Base-by-base conservation (phyloP, 1,140 invertebrate species). In the Vollenhovia emeryi region DNA sequence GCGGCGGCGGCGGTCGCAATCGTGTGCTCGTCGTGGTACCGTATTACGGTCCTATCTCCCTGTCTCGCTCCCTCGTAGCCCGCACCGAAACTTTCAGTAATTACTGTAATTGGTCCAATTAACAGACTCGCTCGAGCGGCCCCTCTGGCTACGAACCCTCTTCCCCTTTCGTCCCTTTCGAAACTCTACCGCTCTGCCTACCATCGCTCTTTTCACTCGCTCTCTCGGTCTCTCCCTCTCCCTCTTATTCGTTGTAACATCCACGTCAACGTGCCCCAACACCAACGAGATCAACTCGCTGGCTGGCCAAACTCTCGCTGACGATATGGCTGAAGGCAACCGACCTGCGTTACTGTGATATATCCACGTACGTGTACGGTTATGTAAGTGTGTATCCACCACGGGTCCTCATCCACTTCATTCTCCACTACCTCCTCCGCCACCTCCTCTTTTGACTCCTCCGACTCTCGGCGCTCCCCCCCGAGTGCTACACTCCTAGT, bases 61-160 rank as follows among this genome's bases (percentile, higher is more conserved):
- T 82, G 89, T 93, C 90, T 91, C 88, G 48, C 91, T 88, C 89
- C 69, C 68, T 80, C 90, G 33, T 73, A 91, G 92, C 92, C 90
- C 90, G 92, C 91, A 92, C 91, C 93, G 92, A 95, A 94, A 95
- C 93, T 94, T 94, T 94, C 93, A 93, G 94, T 94, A 95, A 95
- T 95, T 95, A 95, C 93, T 91, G 93, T 94, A 95, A 94, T 95
- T 94, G 94, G 94, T 95, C 93, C 94, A 95, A 95, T 95, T 94
- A 95, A 94, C 94, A 93, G 93, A 94, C 93, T 94, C 93, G 93
- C 93, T 94, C 90, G 92, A 93, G 92, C 91, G 89, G 89, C 88
- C 91, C 91, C 91, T 88, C 88, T 57, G 86, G 74, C 78, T 90
- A 78, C 52, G 59, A 55, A 27, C 57, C 64, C 80, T 57, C 64